A percentile compares a stretch with the other conserved stretches of the same genome.
phyloP scores from a whole-genome alignment of 1,140 invertebrate genomes.

The Neodiprion pinetum region DNA sequence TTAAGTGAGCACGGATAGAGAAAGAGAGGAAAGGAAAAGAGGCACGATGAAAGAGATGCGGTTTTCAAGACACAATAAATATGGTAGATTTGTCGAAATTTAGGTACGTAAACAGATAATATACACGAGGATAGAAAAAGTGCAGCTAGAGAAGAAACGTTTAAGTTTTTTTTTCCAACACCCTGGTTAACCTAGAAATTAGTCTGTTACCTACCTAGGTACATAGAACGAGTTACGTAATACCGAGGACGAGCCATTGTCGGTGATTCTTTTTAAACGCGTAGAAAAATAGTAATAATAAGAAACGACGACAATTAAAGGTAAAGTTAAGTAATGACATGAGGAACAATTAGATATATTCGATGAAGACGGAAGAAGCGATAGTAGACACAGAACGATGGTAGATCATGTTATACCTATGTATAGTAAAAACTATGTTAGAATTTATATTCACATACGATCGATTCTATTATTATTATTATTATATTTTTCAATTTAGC shows the following conservation, averaged over 20 bases:
- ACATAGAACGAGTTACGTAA: no score
- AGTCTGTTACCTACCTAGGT: no score
- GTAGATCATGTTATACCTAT: slow-evolving; percentile 15
- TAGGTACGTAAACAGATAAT: slow-evolving; percentile 27
- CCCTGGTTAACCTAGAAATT: no score
- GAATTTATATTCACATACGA: slow-evolving; percentile 42
- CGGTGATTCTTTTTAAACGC: slow-evolving; percentile 2
- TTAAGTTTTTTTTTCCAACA: background rate
- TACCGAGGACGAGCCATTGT: background rate
- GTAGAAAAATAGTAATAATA: no score
- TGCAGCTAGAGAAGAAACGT: slow-evolving; percentile 21
- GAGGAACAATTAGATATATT: slow-evolving; percentile 10
- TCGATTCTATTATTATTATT: slow-evolving; percentile 41
- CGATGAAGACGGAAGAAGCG: background rate
- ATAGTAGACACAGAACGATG: no score
- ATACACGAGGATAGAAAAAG: slow-evolving; percentile 26
- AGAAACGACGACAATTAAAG: no score
- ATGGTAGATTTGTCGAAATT: slow-evolving; percentile 18
- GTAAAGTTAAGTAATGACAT: no score
- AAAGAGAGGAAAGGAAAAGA: slow-evolving; percentile 15
- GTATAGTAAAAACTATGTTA: slow-evolving; percentile 57
- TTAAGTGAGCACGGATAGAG: slow-evolving; percentile 36
- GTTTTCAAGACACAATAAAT: slow-evolving; percentile 21
- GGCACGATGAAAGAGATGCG: slow-evolving; percentile 19
- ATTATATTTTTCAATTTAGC: slow-evolving; percentile 10